Base-by-base conservation (phyloP, 2,797 vertebrate species). In the Sitta carolinensis region DNA sequence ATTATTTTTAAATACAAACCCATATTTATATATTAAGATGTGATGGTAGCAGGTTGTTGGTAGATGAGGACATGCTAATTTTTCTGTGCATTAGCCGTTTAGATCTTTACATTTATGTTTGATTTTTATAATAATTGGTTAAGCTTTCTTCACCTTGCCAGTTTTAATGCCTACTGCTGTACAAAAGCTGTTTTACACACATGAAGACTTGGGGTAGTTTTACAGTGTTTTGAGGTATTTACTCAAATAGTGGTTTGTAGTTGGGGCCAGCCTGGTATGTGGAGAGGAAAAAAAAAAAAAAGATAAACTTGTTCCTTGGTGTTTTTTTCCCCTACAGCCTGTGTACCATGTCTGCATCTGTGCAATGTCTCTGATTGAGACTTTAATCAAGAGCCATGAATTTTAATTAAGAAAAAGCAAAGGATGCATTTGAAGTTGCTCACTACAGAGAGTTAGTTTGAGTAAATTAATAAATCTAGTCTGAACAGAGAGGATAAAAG, bases 341-440 rank as follows among this genome's bases (percentile, higher is more conserved):
- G 51, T 21, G 3, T 83, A 20, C 87, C 7, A 1, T 54, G 73
- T 21, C 47, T 77, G n/a, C 61, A 68, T 89, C 72, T 74, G 25
- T 83, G 32, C 42, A 68, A 5, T 51, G 11, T 43, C 34, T 87
- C 47, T 51, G 50, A 74, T 52, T 76, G 68, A 80, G 64, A 64
- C n/a, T 90, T 93, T 61, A 90, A 82, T 64, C 66, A 62, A 75
- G 72, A 90, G 54, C 52, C 10, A 10, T 90, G 64, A 83, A 73
- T 95, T 92, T 87, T 84, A 83, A 78, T 90, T 78, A 54, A 74
- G 32, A 76, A 69, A 84, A 70, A 87, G 5, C 62, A 77, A 80
- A 89, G 73, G 36, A 69, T 76, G 52, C 34, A 13, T 63, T 38
- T 83, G 84, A 93, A 89, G 75, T 82, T 80, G 8, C 36, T 92